phyloP scores from a whole-genome alignment of 2,113 vertebrate genomes.

The Andinoacara biseriatus region DNA sequence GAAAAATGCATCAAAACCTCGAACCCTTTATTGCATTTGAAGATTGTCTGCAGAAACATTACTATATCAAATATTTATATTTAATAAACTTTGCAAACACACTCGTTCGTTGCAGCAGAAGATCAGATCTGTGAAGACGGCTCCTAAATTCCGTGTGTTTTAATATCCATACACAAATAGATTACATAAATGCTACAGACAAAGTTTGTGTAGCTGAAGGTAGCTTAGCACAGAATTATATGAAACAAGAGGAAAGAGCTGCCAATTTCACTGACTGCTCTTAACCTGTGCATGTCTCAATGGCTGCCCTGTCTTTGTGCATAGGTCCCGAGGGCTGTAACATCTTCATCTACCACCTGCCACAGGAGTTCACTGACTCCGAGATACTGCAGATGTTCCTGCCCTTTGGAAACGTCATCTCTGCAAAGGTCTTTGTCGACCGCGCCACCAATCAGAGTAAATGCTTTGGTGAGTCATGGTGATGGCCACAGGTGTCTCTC shows the following conservation, averaged over 20 bases:
- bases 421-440: slow-evolving; percentile 97
- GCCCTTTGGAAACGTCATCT: slow-evolving; percentile 98
- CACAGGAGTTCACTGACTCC: slow-evolving; percentile 95
- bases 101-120: not conserved
- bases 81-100: slow-evolving; percentile 1
- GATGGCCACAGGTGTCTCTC: not conserved
- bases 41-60: not conserved
- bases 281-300: not conserved
- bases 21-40: too few species aligned
- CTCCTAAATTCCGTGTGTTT: not conserved
- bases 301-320: not conserved
- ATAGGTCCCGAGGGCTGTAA: slow-evolving; percentile 96
- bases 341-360: slow-evolving; percentile 99
- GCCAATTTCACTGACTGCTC: not conserved
- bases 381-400: slow-evolving; percentile 98
- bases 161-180: not conserved
- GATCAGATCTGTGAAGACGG: not conserved
- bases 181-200: not conserved
- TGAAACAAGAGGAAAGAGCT: not conserved
- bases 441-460: slow-evolving; percentile 98
- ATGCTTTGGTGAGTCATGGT: slow-evolving; percentile 89
- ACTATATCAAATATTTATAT: not conserved
- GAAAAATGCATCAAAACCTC: too few species aligned
- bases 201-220: not conserved
- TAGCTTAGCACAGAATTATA: not conserved